Base-by-base conservation (phyloP, 2,888 invertebrate species). In the Amiota mariae region DNA sequence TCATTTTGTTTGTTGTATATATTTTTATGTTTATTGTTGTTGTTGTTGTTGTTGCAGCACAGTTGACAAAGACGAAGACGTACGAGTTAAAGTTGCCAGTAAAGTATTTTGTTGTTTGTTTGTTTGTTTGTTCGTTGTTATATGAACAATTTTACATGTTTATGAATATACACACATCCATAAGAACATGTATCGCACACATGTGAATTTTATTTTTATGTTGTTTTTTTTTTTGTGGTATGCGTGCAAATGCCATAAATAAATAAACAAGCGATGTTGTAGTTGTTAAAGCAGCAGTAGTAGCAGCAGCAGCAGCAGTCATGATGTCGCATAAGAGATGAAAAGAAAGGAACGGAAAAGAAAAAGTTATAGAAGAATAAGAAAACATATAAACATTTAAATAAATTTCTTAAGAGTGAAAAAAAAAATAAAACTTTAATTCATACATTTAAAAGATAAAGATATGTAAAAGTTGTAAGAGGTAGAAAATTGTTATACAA, bases 231-330 rank as follows among this genome's bases (percentile, higher is more conserved):
- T 36, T 15, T 20, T 12, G 12, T 20, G 15, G 74, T 66, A 73
- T 68, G 77, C 77, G 76, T 70, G 80, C 77, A 79, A 80, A 78
- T 80, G 79, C 80, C 77, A 81, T 79, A 84, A 80, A 85, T 84
- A 84, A 85, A 84, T 84, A 84, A 48, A 63, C 61, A 64, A 36
- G 13, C 13, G n/a, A 12, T n/a, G 64, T 47, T 36, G 59, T 36
- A 36, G 46, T 15, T n/a, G 64, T 13, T 59, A 57, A 46, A 57
- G 66, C 15, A 15, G 36, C n/a, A n/a, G 63, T 12, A 12, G 36
- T 10, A 51, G 51, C 11, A 10, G n/a, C 1, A 18, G 15, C 10
- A 59, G 59, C 11, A 11, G 59, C 59, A 18, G 13, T 13, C 13
- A 64, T 36, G 20, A 61, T 61, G 18, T 15, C 61, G 64, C 46